phyloP scores from a whole-genome alignment of 1,140 invertebrate genomes.

The Leptestheria dahalacensis region DNA sequence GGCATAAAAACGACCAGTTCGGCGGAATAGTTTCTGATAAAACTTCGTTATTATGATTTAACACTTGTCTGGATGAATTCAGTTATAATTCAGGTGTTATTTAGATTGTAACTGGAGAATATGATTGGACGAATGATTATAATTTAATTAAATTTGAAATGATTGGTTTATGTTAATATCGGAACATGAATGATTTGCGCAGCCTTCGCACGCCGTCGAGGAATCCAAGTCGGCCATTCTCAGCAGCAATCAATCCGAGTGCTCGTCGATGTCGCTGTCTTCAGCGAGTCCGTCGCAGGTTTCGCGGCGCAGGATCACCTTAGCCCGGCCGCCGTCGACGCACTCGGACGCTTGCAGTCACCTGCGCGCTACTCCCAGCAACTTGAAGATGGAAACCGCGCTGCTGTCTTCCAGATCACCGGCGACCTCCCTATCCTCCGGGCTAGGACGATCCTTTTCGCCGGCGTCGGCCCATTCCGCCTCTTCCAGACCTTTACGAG shows the following conservation, averaged over 20 bases:
- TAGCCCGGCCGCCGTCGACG: not conserved
- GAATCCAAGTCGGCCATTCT: conserved; percentile 3
- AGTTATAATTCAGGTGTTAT: not conserved
- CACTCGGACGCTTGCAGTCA: conserved; percentile 2
- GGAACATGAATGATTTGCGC: too few species aligned
- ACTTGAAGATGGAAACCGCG: not conserved
- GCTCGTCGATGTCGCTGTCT: conserved; percentile 13
- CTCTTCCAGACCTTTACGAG: not conserved
- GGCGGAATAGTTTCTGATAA: too few species aligned
- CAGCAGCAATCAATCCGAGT: conserved; percentile 6
- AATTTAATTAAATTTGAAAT: too few species aligned
- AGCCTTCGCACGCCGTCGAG: not conserved
- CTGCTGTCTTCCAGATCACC: not conserved
- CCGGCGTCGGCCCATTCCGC: conserved; percentile 2
- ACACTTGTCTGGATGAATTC: not conserved
- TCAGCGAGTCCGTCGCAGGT: conserved; percentile 8
- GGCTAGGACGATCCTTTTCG: conserved; percentile 7
- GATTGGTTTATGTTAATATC: too few species aligned
- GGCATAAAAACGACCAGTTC: too few species aligned
- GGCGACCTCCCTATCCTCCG: conserved; percentile 6
- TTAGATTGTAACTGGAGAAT: not conserved
- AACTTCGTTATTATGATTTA: too few species aligned
- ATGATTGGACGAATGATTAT: not conserved
- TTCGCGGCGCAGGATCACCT: not conserved
- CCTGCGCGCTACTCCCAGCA: not conserved